Base-by-base conservation (phyloP, 2,797 vertebrate genomes). In the Hydrolagus colliei region DNA sequence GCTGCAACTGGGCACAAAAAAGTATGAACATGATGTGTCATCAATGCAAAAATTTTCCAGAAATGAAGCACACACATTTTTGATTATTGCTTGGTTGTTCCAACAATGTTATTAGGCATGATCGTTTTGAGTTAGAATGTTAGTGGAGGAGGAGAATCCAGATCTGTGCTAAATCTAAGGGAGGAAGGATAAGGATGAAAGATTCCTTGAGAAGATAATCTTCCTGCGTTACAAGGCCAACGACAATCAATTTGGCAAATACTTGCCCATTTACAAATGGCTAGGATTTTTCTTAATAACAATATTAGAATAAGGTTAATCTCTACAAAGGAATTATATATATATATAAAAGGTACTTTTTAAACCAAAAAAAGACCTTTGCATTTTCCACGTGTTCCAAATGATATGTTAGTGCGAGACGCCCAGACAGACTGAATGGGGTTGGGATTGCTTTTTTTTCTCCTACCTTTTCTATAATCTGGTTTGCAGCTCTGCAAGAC, bases 181-280 rank as follows among this genome's bases (percentile, higher is more conserved):
- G 65, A 82, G 41, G 22, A 9, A 82, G 32, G 68, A 35, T 68
- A 35, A 18, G 61, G 2, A n/a, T 68, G 16, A 84, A 91, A 91
- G 86, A 91, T 88, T 91, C 87, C 90, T 89, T 88, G 90, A 91
- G 92, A 91, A 92, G 92, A 92, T 85, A 92, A 92, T 93, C 92
- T 92, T 94, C 92, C 93, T 92, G 92, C 93, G 93, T 93, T 90
- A 92, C 88, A 90, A 89, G 89, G 89, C 87, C 88, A 90, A 90
- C 90, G 87, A 88, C 84, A 90, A 92, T 90, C 85, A 59, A 88
- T 90, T 91, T 90, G 85, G 87, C 89, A 87, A 89, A 89, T 86
- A 88, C 91, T 91, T 88, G 88, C 90, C 89, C 92, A 92, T 90
- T 89, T 92, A 67, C 63, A 71, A 84, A 52, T 52, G 11, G 22